Percentiles rank a stretch among this genome's conserved stretches.
These are phyloP conservation scores for Epiperipatus broadwayi DNA, from an alignment of 2,888 invertebrate species.

Conservation along the genomic window DNA sequence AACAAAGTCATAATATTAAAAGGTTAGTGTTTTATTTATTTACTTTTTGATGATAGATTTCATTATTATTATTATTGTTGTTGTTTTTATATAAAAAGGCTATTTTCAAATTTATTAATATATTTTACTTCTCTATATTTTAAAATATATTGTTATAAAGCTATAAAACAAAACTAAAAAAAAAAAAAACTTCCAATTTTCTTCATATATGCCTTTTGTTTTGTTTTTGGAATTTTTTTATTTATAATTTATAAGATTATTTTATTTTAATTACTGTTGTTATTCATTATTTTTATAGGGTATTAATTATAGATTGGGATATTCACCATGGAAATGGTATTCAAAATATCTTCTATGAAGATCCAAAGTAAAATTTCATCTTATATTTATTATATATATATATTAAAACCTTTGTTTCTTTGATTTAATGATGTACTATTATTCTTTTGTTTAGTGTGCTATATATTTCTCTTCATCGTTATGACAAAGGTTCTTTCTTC, in stretches of 20 bases:
- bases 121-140: constrained; percentile 5
- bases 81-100: constrained; percentile 8
- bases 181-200: no score
- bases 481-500: constrained; percentile 71
- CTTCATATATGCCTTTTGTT: no score
- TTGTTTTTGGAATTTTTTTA: constrained; percentile 1
- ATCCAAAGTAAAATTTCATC: constrained; percentile 42
- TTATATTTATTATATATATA: not conserved
- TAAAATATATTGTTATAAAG: constrained; percentile 1
- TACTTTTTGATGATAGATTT: not conserved
- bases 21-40: constrained; percentile 30
- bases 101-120: constrained; percentile 1
- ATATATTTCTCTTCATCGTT: constrained; percentile 79
- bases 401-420: not conserved
- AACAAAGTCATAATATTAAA: constrained; percentile 38
- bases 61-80: constrained; percentile 1
- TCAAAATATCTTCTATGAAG: constrained; percentile 56
- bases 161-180: no score
- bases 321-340: constrained; percentile 91
- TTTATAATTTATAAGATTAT: not conserved
- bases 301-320: constrained; percentile 84
- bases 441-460: constrained; percentile 44
- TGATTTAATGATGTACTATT: not conserved
- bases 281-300: constrained; percentile 27
- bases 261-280: not conserved